These are phyloP conservation scores for Tetramorium parvispinum DNA, from an alignment of 1,140 invertebrate species.

Conservation along the genomic window DNA sequence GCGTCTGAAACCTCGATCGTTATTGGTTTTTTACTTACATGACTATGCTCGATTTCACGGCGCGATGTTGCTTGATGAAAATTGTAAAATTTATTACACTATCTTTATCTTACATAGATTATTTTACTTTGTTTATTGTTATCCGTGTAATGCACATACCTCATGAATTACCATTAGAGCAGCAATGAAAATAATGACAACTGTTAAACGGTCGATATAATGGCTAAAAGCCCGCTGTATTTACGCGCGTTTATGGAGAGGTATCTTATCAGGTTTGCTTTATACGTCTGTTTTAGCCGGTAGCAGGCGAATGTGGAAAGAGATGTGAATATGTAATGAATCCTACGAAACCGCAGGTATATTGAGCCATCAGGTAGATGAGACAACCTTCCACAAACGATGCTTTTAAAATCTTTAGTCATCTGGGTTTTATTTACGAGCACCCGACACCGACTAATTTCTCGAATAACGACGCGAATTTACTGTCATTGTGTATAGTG, in stretches of 20 bases:
- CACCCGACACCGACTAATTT: slow-evolving; percentile 64
- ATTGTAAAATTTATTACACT: background rate
- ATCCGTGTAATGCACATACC: background rate
- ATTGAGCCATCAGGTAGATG: slow-evolving; percentile 70
- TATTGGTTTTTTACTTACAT: slow-evolving; percentile 9
- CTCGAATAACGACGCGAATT: slow-evolving; percentile 63
- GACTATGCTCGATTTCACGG: background rate
- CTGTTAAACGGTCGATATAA: slow-evolving; percentile 2
- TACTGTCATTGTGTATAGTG: slow-evolving; percentile 46
- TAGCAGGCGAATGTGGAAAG: slow-evolving; percentile 60
- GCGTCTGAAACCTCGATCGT: background rate
- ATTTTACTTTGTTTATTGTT: background rate
- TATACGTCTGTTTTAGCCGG: slow-evolving; percentile 59
- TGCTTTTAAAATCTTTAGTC: slow-evolving; percentile 65
- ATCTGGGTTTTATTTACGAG: slow-evolving; percentile 65
- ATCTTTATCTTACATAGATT: background rate
- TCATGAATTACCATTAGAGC: background rate
- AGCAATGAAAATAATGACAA: slow-evolving; percentile 34
- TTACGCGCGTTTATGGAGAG: slow-evolving; percentile 13
- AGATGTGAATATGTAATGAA: slow-evolving; percentile 73
- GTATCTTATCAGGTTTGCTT: slow-evolving; percentile 56
- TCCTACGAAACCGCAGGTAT: slow-evolving; percentile 53
- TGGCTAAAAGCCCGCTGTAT: background rate
- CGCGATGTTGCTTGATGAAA: background rate
- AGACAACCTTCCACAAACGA: slow-evolving; percentile 52